Evolutionary conservation across 2,797 vertebrate genomes (phyloP).

Genomic region (Sebastiscus tertius): DNA sequence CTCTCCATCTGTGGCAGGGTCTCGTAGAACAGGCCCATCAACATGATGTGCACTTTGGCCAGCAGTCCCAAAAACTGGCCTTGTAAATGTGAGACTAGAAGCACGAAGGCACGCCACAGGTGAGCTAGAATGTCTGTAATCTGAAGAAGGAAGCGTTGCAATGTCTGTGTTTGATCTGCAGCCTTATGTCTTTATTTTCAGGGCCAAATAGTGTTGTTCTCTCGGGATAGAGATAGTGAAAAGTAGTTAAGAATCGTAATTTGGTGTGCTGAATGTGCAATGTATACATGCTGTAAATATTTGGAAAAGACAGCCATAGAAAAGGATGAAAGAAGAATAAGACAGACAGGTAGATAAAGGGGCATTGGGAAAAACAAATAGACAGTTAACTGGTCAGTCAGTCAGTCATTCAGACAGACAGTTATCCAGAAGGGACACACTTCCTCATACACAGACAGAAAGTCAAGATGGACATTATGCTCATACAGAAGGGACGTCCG

Average conservation of each 20-base stretch:
- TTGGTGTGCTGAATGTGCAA: background rate
- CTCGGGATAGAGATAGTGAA: background rate
- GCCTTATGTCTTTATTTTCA: background rate
- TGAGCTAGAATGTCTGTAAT: constrained; percentile 4
- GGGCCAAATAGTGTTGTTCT: background rate
- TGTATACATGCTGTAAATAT: constrained; percentile 3
- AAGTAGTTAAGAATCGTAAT: background rate
- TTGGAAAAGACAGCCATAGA: constrained; percentile 10
- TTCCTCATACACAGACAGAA: constrained; percentile 29
- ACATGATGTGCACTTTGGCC: constrained; percentile 13
- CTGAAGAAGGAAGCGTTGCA: background rate
- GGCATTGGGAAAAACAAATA: background rate
- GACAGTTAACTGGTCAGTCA: constrained; percentile 30
- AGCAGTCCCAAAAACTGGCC: background rate
- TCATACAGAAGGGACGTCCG: constrained; percentile 12
- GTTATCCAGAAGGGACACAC: constrained; percentile 16
- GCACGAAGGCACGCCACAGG: constrained; percentile 27
- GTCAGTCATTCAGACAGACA: constrained; percentile 36
- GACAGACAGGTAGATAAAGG: constrained; percentile 10
- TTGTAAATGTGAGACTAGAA: background rate
- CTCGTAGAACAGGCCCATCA: background rate
- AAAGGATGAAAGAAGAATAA: constrained; percentile 3
- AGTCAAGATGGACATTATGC: constrained; percentile 36
- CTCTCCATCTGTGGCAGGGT: constrained; percentile 51
- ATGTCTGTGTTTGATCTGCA: background rate